Percentiles rank a stretch among this genome's conserved stretches.
Conservation (phyloP, 2,113 vertebrate genomes). For the Sciurus niger region DNA sequence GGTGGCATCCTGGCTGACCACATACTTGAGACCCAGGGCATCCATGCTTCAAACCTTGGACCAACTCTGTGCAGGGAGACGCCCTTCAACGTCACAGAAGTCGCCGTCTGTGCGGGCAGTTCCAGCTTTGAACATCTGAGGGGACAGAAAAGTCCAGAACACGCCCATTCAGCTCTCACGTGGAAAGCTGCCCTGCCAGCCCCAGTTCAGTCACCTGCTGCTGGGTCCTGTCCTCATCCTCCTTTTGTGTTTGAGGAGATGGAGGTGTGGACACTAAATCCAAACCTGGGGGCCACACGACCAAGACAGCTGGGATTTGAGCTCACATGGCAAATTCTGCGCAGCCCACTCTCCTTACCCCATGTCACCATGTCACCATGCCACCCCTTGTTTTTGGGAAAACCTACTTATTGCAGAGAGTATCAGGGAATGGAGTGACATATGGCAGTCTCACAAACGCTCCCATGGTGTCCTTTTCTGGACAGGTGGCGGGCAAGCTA, state of each 20-base stretch:
- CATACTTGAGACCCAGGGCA: rapidly evolving
- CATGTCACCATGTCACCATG: not conserved
- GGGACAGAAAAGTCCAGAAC: not conserved
- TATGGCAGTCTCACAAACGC: not conserved
- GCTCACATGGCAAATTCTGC: not conserved
- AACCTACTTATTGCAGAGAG: not conserved
- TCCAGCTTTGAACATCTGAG: not conserved
- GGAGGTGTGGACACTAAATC: not conserved
- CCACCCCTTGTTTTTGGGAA: not conserved
- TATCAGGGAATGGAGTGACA: rapidly evolving
- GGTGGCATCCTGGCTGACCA: not conserved
- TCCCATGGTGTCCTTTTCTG: rapidly evolving
- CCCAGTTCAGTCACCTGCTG: too few relatives aligned
- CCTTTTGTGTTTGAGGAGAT: not conserved
- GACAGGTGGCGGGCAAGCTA: not conserved
- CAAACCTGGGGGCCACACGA: rapidly evolving
- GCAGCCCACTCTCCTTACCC: too few relatives aligned
- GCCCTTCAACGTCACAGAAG: rapidly evolving
- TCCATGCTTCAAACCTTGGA: rapidly evolving
- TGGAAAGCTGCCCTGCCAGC: not conserved
- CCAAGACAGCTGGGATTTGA: not conserved
- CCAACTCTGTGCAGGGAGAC: rapidly evolving
- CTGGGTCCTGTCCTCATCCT: not conserved
- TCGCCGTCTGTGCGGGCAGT: rapidly evolving
- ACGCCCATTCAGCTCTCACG: too few relatives aligned